These are phyloP conservation scores for Philonicus albiceps DNA, from an alignment of 2,888 invertebrate species.

Conservation along the genomic window DNA sequence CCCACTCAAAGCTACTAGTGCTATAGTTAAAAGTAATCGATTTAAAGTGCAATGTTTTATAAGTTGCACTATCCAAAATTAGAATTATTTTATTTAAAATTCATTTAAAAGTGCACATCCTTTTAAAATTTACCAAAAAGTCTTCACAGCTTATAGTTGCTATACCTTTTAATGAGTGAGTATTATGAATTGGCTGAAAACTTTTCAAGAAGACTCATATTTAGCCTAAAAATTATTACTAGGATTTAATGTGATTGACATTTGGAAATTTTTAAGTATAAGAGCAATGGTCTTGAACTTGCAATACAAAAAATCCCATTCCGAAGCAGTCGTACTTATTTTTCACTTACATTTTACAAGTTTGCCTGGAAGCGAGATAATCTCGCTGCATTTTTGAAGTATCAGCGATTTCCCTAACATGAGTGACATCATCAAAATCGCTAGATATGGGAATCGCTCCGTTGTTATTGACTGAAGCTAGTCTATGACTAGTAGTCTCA, in stretches of 20 bases:
- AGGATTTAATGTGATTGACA: background rate
- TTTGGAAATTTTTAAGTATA: background rate
- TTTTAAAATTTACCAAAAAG: no score
- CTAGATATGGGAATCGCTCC: conserved; percentile 20
- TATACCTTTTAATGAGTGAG: no score
- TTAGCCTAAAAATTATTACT: no score
- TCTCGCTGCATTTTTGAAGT: background rate
- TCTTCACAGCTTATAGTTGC: no score
- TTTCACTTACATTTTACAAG: background rate
- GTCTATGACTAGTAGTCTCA: conserved; percentile 5
- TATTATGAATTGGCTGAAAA: no score
- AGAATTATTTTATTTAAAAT: no score
- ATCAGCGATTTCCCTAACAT: background rate
- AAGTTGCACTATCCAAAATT: no score
- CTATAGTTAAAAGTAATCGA: no score
- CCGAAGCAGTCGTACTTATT: background rate
- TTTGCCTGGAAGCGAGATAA: background rate
- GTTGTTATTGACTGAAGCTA: conserved; percentile 21
- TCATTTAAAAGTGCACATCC: no score
- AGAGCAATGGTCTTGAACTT: background rate
- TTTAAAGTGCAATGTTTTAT: no score
- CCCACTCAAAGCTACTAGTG: no score
- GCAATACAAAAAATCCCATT: background rate
- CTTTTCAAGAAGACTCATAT: no score
- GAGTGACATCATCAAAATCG: conserved; percentile 29